Base-by-base conservation (phyloP, 2,888 invertebrate genomes). In the Apocheima hispidaria region DNA sequence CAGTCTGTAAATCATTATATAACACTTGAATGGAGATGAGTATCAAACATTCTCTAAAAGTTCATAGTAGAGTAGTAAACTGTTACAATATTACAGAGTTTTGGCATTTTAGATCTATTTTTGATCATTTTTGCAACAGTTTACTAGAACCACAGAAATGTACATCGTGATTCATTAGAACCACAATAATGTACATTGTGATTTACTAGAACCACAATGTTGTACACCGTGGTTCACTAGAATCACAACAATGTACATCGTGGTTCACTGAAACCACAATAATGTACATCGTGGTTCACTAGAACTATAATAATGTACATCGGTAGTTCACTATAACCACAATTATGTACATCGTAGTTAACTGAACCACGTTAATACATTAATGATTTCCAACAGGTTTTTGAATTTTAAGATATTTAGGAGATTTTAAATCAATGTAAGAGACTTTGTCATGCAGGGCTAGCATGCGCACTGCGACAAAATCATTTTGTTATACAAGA, bases 1-100 rank as follows among this genome's bases (percentile, higher is more conserved):
- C n/a, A 28, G 9, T n/a, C n/a, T n/a, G 10, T 30, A 40, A 18
- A 16, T n/a, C 2, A 43, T 23, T 23, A 6, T 5, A 10, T 4
- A 43, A 43, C n/a, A 26, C 26, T 43, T 26, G 43, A 26, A 43
- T 43, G 43, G 60, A 67, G 49, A 52, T 60, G 65, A 58, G 14
- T 21, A 7, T 33, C 67, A 63, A 57, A 52, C 57, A 60, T 44
- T 40, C 40, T 12, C 3, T 18, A 38, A 7, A 18, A 20, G 4
- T 40, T 21, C 4, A 12, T 40, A 14, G 40, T 12, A 12, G 20
- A 16, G 23, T 54, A 60, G 51, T 63, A 53, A 60, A 60, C 60
- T 49, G 53, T 46, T 53, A 59, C 21, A 41, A 40, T 41, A 12
- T 41, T 6, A 3, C 26, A 26, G 2, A 26, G 5, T 5, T 26